These are phyloP conservation scores for Campoplex nolae DNA, from an alignment of 2,888 invertebrate species.

Conservation along the genomic window DNA sequence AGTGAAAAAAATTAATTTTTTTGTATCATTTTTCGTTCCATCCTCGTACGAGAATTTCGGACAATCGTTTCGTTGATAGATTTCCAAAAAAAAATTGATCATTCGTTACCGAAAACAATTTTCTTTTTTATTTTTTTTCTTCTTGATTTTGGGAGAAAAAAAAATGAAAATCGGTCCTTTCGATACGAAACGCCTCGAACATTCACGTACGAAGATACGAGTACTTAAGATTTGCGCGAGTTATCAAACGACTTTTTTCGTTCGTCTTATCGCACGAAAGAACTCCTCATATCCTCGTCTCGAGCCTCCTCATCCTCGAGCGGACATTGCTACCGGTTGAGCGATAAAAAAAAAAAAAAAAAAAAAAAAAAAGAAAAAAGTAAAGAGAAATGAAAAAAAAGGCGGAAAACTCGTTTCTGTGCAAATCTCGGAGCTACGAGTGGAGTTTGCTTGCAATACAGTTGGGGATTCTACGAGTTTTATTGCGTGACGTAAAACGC, in stretches of 20 bases:
- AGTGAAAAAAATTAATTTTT: neutral
- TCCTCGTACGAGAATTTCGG: neutral
- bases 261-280: constrained; percentile 12
- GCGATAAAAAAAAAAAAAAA: constrained; percentile 44
- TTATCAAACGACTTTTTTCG: constrained; percentile 26
- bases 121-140: neutral
- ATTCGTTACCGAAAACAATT: neutral
- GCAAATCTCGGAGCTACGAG: constrained; percentile 34
- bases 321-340: constrained; percentile 57
- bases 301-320: neutral
- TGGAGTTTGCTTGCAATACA: constrained; percentile 14
- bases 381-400: constrained; percentile 28
- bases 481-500: constrained; percentile 37
- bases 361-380: constrained; percentile 29
- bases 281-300: constrained; percentile 13
- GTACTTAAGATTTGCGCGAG: constrained; percentile 19
- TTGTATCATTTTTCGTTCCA: neutral
- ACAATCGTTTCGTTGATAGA: neutral
- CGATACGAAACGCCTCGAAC: neutral
- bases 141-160: neutral
- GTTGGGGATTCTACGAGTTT: constrained; percentile 18
- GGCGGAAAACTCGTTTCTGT: constrained; percentile 57
- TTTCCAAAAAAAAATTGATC: neutral
- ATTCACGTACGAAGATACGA: neutral
- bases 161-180: neutral